phyloP scores from a whole-genome alignment of 2,888 invertebrate genomes.

The Pemphredon lugubris region DNA sequence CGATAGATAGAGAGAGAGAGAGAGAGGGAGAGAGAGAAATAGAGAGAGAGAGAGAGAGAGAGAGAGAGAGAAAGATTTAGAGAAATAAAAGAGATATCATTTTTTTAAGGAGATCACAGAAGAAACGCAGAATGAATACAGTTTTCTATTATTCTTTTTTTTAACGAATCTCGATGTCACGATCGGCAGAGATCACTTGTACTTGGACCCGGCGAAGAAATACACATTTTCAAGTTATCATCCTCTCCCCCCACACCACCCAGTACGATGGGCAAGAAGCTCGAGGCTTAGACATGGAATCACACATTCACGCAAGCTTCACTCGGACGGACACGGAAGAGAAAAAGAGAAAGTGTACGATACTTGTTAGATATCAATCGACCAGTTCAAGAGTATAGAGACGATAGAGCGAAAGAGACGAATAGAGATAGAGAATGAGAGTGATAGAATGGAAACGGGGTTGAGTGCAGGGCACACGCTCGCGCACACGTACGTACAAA shows the following conservation, averaged over 20 bases:
- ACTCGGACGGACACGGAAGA: constrained; percentile 77
- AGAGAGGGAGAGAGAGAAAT: background rate
- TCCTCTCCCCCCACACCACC: constrained; percentile 24
- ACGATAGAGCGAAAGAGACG: constrained; percentile 23
- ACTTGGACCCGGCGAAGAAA: constrained; percentile 22
- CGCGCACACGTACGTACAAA: constrained; percentile 81
- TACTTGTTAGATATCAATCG: constrained; percentile 16
- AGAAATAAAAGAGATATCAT: background rate
- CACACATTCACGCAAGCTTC: constrained; percentile 77
- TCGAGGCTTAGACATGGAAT: constrained; percentile 60
- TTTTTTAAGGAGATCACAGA: background rate
- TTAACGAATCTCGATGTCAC: constrained; percentile 40
- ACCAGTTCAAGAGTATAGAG: constrained; percentile 29
- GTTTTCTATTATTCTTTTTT: too few species aligned
- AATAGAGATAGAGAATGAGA: constrained; percentile 44
- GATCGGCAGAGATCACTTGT: constrained; percentile 25
- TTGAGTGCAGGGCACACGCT: constrained; percentile 78
- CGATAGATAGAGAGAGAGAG: constrained; percentile 16
- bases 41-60: background rate
- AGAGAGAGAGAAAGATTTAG: background rate
- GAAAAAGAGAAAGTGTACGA: constrained; percentile 36
- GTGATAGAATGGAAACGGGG: constrained; percentile 38
- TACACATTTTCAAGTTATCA: constrained; percentile 32
- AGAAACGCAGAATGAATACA: constrained; percentile 7
- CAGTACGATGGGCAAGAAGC: constrained; percentile 50